Base-by-base conservation (phyloP, 2,113 vertebrate species). In the Cervus canadensis region DNA sequence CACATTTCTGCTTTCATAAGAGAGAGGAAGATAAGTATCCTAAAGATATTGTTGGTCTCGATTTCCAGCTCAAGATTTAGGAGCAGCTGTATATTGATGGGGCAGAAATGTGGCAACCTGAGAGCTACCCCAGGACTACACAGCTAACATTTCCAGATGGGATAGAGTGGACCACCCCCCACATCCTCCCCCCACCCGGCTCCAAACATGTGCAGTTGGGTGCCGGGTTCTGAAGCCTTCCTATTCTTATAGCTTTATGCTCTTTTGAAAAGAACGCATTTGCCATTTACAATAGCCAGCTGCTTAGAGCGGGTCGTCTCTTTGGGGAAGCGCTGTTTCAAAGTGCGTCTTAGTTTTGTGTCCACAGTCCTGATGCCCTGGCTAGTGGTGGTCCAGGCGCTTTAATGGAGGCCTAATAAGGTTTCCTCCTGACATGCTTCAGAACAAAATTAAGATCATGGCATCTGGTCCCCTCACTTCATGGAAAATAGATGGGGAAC, bases 151-250 rank as follows among this genome's bases (percentile, higher is more conserved):
- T 28, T 17, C 16, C n/a, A 28, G n/a, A 23, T 28, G 59, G 7
- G 2, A 36, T 1, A 9, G 2, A 52, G 43, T 57, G 21, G 45
- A 33, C 13, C 52, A 17, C 9, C 48, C 14, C 33, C 33, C 7
- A 0, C 0, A 11, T 11, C 2, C 1, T 11, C 2, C 9, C 19
- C 2, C 19, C 2, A 36, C 19, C 19, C 12, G 5, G 0, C 12
- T 2, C 8, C 25, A 26, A 12, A 3, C 23, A 28, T 7, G 15
- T 19, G 6, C 62, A 19, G 10, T 14, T 23, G 23, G 21, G 19
- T 17, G 0, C 5, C 4, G 16, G 26, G 11, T 2, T 76, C 1
- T 1, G 25, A 13, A 79, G 11, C 4, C 2, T 26, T 78, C 28
- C 79, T 50, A 9, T 54, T 62, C 48, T 71, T 52, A 45, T 43